Percentiles rank a stretch among this genome's conserved stretches.
Evolutionary conservation across 1,140 invertebrate genomes (phyloP).

Genomic region (Achroia grisella): DNA sequence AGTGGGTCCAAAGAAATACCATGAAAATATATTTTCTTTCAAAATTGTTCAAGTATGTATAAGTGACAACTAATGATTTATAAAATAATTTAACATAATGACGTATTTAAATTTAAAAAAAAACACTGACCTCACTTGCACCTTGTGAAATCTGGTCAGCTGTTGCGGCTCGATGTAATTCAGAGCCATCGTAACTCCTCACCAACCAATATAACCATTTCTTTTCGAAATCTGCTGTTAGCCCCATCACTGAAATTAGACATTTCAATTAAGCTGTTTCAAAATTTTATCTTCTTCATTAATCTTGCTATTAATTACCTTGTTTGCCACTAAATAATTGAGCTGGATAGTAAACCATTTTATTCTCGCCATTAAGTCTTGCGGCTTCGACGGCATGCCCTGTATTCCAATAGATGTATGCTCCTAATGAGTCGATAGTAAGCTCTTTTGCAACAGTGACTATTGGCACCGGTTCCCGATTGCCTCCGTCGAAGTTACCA

Average conservation of each 20-base stretch:
- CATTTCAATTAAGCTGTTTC: conserved; percentile 1
- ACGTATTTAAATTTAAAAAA: conserved; percentile 2
- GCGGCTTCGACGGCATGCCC: conserved; percentile 86
- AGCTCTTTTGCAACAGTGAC: conserved; percentile 86
- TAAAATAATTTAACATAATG: no score
- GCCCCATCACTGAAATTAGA: conserved; percentile 80
- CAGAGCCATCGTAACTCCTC: conserved; percentile 82
- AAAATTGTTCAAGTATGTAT: no score
- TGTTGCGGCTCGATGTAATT: conserved; percentile 79
- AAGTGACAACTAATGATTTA: no score
- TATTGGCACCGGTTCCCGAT: conserved; percentile 83
- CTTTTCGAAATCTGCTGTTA: conserved; percentile 85
- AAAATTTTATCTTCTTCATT: no score
- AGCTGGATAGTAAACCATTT: conserved; percentile 81
- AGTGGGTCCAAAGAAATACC: no score
- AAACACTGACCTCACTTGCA: conserved; percentile 36
- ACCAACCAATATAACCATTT: conserved; percentile 87
- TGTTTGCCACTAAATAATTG: conserved; percentile 86
- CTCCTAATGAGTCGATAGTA: conserved; percentile 86
- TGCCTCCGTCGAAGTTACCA: conserved; percentile 56
- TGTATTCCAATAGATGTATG: conserved; percentile 92
- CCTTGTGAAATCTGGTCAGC: conserved; percentile 69
- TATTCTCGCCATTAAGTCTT: conserved; percentile 84
- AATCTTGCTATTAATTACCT: conserved; percentile 68
- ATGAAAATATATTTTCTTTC: no score